Conservation (phyloP, 1,140 invertebrate species). For the Atta cephalotes region DNA sequence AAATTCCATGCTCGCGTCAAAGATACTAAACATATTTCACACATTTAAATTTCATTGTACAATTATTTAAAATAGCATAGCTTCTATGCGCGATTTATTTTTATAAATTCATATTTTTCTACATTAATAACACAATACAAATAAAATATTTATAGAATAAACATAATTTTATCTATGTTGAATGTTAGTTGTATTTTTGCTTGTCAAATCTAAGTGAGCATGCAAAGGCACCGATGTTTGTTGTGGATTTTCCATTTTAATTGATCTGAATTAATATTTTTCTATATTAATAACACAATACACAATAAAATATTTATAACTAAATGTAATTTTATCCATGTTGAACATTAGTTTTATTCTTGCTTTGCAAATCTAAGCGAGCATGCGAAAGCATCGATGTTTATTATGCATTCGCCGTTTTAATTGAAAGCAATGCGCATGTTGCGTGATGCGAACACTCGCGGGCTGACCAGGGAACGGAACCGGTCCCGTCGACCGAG, state of each 20-base stretch:
- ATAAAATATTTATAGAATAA: background rate
- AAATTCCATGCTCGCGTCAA: background rate
- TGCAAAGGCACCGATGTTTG: slow-evolving; percentile 7
- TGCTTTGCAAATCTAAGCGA: background rate
- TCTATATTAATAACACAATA: background rate
- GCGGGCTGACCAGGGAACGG: slow-evolving; percentile 33
- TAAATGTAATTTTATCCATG: slow-evolving; percentile 4
- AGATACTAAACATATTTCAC: background rate
- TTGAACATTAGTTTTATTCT: background rate
- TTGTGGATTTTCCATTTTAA: slow-evolving; percentile 40
- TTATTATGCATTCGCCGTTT: slow-evolving; percentile 43
- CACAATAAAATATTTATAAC: background rate
- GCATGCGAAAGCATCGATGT: background rate
- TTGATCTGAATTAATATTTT: slow-evolving; percentile 20
- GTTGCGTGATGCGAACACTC: slow-evolving; percentile 39
- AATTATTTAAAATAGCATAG: background rate
- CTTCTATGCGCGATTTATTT: background rate
- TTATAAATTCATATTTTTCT: background rate
- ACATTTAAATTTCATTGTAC: background rate
- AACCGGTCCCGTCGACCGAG: slow-evolving; percentile 67
- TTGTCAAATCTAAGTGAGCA: slow-evolving; percentile 1
- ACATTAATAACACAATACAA: background rate
- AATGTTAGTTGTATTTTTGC: background rate
- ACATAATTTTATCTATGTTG: background rate
- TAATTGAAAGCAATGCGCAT: slow-evolving; percentile 54